Base-by-base conservation (phyloP, 1,140 invertebrate species). In the Fopius arisanus region DNA sequence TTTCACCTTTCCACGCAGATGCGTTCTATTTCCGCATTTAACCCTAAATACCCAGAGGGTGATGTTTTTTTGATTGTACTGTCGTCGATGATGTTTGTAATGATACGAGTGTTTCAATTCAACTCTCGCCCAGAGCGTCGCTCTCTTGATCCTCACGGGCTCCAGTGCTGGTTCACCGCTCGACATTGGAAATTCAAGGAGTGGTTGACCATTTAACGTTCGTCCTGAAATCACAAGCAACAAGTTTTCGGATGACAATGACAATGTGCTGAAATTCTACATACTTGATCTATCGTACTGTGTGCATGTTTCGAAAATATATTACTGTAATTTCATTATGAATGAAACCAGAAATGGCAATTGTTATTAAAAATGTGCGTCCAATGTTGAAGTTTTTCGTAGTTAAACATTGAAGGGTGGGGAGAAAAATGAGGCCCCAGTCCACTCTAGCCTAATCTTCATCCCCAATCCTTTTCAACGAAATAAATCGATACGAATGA, bases 171-270 rank as follows among this genome's bases (percentile, higher is more conserved):
- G 80, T 88, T 91, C 81, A 87, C 90, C 78, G 88, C 89, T 87
- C 81, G 91, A 82, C 78, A 93, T 92, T 72, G 91, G 91, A 87
- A 97, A 96, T 84, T 96, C 94, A 67, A 97, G 89, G 68, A 96
- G 89, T 28, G 93, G 92, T 82, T 96, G 95, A 5, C 94, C 93
- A 83, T 96, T 96, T 73, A 95, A 87, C 78, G 91, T 91, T 75
- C 91, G 90, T 82, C 95, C 95, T 96, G 89, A 65, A 90, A 90
- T 78, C 33, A 48, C 5, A 72, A 65, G 28, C 21, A 71, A 71
- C 1, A 31, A 51, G 4, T 16, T 16, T 3, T 28, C 28, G 9
- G n/a, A n/a, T n/a, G n/a, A n/a, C n/a, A n/a, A n/a, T n/a, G n/a
- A n/a, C n/a, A n/a, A n/a, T n/a, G n/a, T n/a, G n/a, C n/a, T n/a